phyloP scores from a whole-genome alignment of 2,888 invertebrate species.

The Cheilosia urbana region DNA sequence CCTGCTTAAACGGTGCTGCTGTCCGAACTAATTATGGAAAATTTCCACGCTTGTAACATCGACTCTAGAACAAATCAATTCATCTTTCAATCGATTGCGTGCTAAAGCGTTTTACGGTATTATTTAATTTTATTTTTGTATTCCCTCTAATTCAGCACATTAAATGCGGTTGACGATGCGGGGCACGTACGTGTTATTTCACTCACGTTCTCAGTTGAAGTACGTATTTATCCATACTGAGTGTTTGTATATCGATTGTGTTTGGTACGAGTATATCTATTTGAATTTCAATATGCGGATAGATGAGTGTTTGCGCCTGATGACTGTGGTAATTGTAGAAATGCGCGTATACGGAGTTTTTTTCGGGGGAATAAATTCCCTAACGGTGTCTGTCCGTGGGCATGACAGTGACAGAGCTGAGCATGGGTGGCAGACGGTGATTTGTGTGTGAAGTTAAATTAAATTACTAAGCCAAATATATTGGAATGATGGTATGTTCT shows the following conservation, averaged over 20 bases:
- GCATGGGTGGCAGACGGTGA: slow-evolving; percentile 7
- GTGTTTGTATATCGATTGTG: slow-evolving; percentile 72
- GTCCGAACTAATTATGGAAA: slow-evolving; percentile 66
- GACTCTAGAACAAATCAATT: slow-evolving; percentile 75
- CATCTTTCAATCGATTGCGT: slow-evolving; percentile 75
- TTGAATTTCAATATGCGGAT: slow-evolving; percentile 63
- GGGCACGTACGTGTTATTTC: slow-evolving; percentile 72
- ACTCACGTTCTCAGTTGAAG: slow-evolving; percentile 70
- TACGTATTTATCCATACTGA: slow-evolving; percentile 70
- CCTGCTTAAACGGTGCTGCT: not conserved
- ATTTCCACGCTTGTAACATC: slow-evolving; percentile 71
- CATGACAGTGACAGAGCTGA: not conserved
- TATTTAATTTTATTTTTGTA: slow-evolving; percentile 65
- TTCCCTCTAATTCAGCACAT: slow-evolving; percentile 66
- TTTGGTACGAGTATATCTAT: slow-evolving; percentile 36
- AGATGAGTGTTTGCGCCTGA: slow-evolving; percentile 58
- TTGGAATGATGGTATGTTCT: not conserved
- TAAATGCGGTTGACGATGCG: slow-evolving; percentile 59
- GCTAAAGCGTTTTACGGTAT: slow-evolving; percentile 74
- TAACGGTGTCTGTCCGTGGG: slow-evolving; percentile 49
- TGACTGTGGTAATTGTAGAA: slow-evolving; percentile 60
- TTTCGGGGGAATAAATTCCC: slow-evolving; percentile 38
- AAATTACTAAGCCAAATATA: slow-evolving; percentile 3
- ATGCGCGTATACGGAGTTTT: slow-evolving; percentile 45
- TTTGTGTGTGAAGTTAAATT: slow-evolving; percentile 5